These are phyloP conservation scores for Alfaro cultratus DNA, from an alignment of 2,797 vertebrate species.

Conservation along the genomic window DNA sequence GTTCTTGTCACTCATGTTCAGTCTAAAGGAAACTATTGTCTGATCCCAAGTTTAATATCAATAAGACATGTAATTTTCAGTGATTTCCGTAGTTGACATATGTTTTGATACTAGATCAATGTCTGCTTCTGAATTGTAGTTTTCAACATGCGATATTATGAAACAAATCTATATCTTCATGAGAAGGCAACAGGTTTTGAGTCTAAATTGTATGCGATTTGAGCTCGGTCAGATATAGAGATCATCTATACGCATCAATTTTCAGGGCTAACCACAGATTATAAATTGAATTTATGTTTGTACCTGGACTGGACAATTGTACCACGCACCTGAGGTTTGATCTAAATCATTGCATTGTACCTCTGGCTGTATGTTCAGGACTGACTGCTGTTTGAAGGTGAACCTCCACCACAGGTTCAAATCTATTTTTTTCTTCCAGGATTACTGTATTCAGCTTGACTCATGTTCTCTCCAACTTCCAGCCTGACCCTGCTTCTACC, in stretches of 20 bases:
- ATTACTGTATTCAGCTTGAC: neutral
- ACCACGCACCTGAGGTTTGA: neutral
- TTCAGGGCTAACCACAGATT: neutral
- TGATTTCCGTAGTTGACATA: neutral
- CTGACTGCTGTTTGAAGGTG: neutral
- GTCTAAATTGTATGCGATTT: conserved; percentile 2
- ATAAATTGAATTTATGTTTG: neutral
- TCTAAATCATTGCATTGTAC: neutral
- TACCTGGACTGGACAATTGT: neutral
- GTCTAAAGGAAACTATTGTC: conserved; percentile 12
- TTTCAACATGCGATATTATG: conserved; percentile 5
- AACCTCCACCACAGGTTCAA: neutral
- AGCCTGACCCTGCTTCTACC: neutral
- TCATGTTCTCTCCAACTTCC: neutral
- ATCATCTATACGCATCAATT: neutral
- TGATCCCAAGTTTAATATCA: neutral
- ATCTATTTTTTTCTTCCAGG: neutral
- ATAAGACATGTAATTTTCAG: neutral
- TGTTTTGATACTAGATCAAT: neutral
- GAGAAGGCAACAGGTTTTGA: neutral
- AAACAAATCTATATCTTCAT: conserved; percentile 9
- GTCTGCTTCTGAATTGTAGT: neutral
- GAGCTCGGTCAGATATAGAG: neutral
- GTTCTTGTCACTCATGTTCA: conserved; percentile 14
- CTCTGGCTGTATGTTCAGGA: neutral